Evolutionary conservation across 2,797 vertebrate genomes (phyloP).

Genomic region (Pelobates cultripes): DNA sequence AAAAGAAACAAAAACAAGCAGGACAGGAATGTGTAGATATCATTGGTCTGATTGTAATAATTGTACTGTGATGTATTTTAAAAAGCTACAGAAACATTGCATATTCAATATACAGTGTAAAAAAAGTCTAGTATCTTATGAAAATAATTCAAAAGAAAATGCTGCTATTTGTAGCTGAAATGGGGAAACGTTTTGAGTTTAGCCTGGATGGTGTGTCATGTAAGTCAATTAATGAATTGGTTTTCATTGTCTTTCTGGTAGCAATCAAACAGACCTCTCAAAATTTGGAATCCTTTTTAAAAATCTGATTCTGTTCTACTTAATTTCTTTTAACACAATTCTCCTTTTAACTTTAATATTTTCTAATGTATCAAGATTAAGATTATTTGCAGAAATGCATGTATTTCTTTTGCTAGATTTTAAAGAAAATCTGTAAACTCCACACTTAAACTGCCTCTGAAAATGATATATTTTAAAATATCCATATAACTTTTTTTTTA

Average conservation of each 20-base stretch:
- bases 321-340: neutral
- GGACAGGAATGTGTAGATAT: no score
- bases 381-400: neutral
- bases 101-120: neutral
- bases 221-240: constrained; percentile 72
- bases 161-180: constrained; percentile 9
- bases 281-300: neutral
- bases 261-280: constrained; percentile 48
- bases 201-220: constrained; percentile 50
- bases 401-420: constrained; percentile 1
- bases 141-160: constrained; percentile 20
- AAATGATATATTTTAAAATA: neutral
- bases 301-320: constrained; percentile 3
- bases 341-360: neutral
- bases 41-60: no score
- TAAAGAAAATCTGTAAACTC: neutral
- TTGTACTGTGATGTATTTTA: no score
- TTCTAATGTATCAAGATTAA: neutral
- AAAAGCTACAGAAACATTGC: neutral
- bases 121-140: neutral
- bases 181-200: constrained; percentile 27
- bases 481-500: neutral
- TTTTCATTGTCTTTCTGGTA: constrained; percentile 67
- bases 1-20: no score
- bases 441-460: neutral